Evolutionary conservation across 2,888 invertebrate species (phyloP).

Genomic region (Heliothis peltigera): DNA sequence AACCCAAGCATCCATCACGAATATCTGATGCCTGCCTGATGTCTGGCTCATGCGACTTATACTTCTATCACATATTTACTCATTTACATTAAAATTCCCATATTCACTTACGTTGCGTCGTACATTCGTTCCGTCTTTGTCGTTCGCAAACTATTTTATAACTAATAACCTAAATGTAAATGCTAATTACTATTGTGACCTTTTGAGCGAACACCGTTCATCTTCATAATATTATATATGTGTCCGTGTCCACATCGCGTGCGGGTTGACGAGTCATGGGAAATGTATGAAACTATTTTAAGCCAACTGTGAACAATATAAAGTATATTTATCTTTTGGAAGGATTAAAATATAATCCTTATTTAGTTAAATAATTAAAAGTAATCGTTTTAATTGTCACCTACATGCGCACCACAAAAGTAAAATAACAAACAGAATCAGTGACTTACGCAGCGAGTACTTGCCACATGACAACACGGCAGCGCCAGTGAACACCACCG

Average conservation of each 20-base stretch:
- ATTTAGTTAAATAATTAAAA: constrained; percentile 3
- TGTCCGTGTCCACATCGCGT: no score
- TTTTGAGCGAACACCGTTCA: background rate
- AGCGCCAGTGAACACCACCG: constrained; percentile 8
- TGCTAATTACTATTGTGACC: background rate
- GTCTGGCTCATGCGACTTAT: no score
- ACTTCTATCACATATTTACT: no score
- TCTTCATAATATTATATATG: no score
- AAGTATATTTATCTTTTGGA: constrained; percentile 10
- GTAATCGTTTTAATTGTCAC: background rate
- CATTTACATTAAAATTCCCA: no score
- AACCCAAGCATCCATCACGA: no score
- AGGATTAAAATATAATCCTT: constrained; percentile 2
- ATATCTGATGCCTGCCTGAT: no score
- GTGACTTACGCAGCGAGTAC: constrained; percentile 40
- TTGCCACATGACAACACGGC: constrained; percentile 25
- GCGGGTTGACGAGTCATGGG: constrained; percentile 12
- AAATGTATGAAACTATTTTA: constrained; percentile 25
- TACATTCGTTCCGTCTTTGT: no score
- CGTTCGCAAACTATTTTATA: no score
- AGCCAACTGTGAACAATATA: background rate
- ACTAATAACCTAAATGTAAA: no score
- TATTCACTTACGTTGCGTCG: no score
- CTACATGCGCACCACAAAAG: background rate
- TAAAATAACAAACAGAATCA: constrained; percentile 16